Conservation (phyloP, 2,113 vertebrate genomes). For the Halcyon senegalensis region DNA sequence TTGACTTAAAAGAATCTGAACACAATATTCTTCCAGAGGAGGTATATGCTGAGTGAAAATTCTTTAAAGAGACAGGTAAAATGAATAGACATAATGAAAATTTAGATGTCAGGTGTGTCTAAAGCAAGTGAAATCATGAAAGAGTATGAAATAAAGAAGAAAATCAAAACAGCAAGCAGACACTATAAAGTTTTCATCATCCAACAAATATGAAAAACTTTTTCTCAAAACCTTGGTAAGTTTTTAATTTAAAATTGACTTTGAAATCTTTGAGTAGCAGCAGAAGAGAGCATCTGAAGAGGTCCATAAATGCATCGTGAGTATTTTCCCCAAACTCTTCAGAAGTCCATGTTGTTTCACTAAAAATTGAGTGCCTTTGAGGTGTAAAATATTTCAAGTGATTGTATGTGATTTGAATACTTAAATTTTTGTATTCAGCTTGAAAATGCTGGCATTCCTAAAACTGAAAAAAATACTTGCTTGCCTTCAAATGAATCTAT, state of each 20-base stretch:
- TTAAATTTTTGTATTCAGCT: background rate
- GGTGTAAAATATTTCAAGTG: background rate
- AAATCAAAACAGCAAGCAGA: background rate
- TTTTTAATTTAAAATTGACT: background rate
- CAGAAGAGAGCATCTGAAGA: background rate
- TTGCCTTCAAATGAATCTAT: background rate
- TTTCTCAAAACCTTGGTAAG: background rate
- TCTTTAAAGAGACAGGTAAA: constrained; percentile 35
- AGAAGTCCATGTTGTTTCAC: background rate
- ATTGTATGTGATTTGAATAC: background rate
- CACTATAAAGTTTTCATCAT: background rate
- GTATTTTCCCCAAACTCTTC: background rate
- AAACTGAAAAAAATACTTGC: background rate
- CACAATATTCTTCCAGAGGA: constrained; percentile 77
- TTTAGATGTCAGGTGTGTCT: background rate
- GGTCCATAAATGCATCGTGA: background rate
- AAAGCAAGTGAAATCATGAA: constrained; percentile 17
- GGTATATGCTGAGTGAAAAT: constrained; percentile 73
- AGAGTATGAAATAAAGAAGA: background rate
- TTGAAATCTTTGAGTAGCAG: background rate
- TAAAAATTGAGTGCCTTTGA: background rate
- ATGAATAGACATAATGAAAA: background rate
- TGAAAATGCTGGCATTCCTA: background rate
- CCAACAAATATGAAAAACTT: background rate
- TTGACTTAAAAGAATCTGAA: constrained; percentile 75